phyloP scores from a whole-genome alignment of 2,113 vertebrate species.

The Pelmatolapia mariae region DNA sequence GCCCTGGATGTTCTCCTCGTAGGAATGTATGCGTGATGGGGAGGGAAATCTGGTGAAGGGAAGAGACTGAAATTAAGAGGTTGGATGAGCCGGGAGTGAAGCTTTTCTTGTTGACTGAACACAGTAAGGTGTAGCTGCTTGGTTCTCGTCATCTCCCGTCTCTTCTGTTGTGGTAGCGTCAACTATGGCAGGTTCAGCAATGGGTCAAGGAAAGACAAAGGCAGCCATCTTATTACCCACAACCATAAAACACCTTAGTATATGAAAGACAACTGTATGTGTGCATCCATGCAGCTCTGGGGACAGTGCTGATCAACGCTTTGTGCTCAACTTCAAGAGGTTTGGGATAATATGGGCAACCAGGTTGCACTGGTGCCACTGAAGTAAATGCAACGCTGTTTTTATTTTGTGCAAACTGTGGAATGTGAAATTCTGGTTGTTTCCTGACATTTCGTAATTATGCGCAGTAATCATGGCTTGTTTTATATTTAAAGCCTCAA shows the following conservation, averaged over 20 bases:
- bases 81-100: slow-evolving; percentile 12
- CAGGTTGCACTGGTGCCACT: background rate
- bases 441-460: background rate
- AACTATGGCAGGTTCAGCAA: slow-evolving; percentile 49
- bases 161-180: slow-evolving; percentile 10
- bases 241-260: slow-evolving; percentile 38
- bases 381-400: background rate
- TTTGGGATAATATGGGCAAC: background rate
- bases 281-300: slow-evolving; percentile 19
- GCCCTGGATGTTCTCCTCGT: slow-evolving; percentile 25
- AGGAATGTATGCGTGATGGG: slow-evolving; percentile 20
- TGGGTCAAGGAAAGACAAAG: slow-evolving; percentile 52
- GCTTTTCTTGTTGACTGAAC: slow-evolving; percentile 40
- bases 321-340: background rate
- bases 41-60: slow-evolving; percentile 14
- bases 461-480: background rate
- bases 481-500: background rate
- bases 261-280: background rate
- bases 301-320: slow-evolving; percentile 1
- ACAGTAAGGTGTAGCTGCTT: slow-evolving; percentile 14
- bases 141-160: slow-evolving; percentile 14
- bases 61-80: slow-evolving; percentile 38
- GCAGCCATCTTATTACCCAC: slow-evolving; percentile 49
- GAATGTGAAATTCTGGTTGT: background rate
- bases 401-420: background rate